phyloP scores from a whole-genome alignment of 1,140 invertebrate genomes.

The Phymastichus coffea region DNA sequence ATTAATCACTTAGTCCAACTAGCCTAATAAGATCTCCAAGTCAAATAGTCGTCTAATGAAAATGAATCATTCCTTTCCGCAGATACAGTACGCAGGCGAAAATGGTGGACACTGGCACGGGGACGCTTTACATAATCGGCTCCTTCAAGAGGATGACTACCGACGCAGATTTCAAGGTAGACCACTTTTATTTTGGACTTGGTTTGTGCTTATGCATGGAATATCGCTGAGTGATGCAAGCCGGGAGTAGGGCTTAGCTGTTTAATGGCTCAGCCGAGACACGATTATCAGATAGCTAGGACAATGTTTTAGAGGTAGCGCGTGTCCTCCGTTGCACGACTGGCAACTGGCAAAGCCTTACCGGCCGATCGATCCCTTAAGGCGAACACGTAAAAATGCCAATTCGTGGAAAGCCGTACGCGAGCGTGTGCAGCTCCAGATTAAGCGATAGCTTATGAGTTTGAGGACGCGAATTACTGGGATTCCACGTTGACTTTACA shows the following conservation, averaged over 20 bases:
- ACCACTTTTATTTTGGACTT: too few species aligned
- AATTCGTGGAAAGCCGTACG: too few species aligned
- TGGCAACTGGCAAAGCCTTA: neutral
- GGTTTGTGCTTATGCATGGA: too few species aligned
- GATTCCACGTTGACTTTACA: slow-evolving; percentile 1
- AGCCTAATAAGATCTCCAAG: too few species aligned
- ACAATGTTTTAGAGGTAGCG: slow-evolving; percentile 35
- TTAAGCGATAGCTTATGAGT: neutral
- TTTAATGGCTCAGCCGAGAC: slow-evolving; percentile 41
- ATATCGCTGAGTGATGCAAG: too few species aligned
- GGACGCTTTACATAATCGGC: slow-evolving; percentile 76
- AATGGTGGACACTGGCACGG: slow-evolving; percentile 75
- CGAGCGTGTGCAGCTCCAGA: too few species aligned
- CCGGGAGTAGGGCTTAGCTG: too few species aligned
- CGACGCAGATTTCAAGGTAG: slow-evolving; percentile 73
- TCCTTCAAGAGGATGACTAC: slow-evolving; percentile 73
- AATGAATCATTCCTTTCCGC: too few species aligned
- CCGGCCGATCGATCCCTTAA: neutral
- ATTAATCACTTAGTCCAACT: too few species aligned
- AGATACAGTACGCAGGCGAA: slow-evolving; percentile 75
- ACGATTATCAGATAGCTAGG: slow-evolving; percentile 41
- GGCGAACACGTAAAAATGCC: too few species aligned
- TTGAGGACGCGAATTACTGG: neutral
- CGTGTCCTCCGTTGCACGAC: neutral
- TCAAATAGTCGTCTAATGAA: too few species aligned